Conservation (phyloP, 2,113 vertebrate species). For the Erpornis zantholeuca region DNA sequence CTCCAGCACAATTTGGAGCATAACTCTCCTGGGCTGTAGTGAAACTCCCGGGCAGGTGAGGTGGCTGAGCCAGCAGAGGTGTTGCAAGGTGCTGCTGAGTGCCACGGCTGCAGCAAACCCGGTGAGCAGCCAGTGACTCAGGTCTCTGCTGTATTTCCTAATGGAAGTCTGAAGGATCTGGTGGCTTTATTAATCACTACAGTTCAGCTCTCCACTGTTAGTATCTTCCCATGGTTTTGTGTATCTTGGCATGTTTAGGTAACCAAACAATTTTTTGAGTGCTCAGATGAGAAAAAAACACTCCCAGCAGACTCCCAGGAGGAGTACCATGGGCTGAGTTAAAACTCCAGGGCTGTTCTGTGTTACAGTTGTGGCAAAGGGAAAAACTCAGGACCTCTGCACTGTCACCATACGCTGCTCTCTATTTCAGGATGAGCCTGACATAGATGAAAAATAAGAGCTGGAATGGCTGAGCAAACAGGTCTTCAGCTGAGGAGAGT, state of each 20-base stretch:
- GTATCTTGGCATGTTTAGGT: neutral
- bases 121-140: neutral
- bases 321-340: neutral
- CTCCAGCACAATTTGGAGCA: neutral
- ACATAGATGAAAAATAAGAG: neutral
- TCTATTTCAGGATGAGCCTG: neutral
- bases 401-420: accelerated
- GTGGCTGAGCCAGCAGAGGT: neutral
- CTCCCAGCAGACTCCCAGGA: neutral
- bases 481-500: neutral
- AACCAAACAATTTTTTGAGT: neutral
- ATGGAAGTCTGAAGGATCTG: neutral
- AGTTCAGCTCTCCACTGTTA: neutral
- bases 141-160: neutral
- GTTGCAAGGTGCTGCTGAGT: neutral
- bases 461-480: neutral
- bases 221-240: neutral
- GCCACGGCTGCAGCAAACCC: neutral
- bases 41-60: neutral
- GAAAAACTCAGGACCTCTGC: neutral
- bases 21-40: neutral
- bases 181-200: neutral
- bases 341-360: neutral
- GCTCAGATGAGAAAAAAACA: neutral
- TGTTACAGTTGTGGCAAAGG: neutral